phyloP scores from a whole-genome alignment of 2,888 invertebrate genomes.

The Amphipyra tragopoginis region DNA sequence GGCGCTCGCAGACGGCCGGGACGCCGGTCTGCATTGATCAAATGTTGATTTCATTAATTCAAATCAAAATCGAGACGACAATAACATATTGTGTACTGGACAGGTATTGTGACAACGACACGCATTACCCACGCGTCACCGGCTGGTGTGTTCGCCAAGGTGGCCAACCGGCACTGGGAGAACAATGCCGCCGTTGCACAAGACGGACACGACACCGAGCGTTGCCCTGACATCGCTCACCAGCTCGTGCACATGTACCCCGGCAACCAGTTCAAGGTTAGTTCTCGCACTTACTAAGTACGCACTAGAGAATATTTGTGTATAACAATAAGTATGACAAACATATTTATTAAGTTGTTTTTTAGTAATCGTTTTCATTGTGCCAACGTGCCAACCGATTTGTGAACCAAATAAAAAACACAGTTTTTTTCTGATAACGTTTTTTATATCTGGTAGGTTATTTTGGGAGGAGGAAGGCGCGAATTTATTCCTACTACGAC shows the following conservation, averaged over 20 bases:
- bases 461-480: slow-evolving; percentile 47
- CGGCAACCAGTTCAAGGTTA: slow-evolving; percentile 87
- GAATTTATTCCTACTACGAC: slow-evolving; percentile 35
- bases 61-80: neutral
- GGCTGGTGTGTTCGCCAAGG: slow-evolving; percentile 90
- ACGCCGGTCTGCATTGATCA: slow-evolving; percentile 62
- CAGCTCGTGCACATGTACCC: slow-evolving; percentile 91
- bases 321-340: too few relatives aligned
- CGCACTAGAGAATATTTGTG: too few relatives aligned
- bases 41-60: too few relatives aligned
- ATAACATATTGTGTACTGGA: neutral
- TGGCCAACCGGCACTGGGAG: slow-evolving; percentile 91
- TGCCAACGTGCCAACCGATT: too few relatives aligned
- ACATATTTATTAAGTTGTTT: too few relatives aligned
- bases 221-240: slow-evolving; percentile 92
- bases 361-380: too few relatives aligned
- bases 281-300: too few relatives aligned
- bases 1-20: slow-evolving; percentile 87
- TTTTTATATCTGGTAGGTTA: slow-evolving; percentile 23
- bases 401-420: too few relatives aligned
- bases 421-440: too few relatives aligned
- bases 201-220: slow-evolving; percentile 76
- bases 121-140: slow-evolving; percentile 94
- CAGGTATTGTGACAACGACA: slow-evolving; percentile 92
- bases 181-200: slow-evolving; percentile 85